Evolutionary conservation across 2,888 invertebrate genomes (phyloP), one percentile per base, ranked within the genome.

Genomic region (Trichopria drosophilae): DNA sequence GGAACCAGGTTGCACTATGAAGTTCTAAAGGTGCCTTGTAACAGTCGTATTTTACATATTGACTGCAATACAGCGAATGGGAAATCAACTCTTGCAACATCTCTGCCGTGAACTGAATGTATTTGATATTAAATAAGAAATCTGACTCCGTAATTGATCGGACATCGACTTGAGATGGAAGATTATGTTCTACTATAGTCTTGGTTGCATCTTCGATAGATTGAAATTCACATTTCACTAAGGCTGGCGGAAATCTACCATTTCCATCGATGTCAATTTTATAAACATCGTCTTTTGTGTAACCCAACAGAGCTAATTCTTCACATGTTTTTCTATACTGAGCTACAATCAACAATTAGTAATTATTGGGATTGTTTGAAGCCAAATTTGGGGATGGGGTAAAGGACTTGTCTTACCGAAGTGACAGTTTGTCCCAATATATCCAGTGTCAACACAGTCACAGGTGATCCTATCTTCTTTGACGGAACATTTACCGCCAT

Each of bases 251-350:
- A 68, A 93, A 90, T 50, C 88, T 84, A 0, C 95, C 95, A 69
- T 93, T 93, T 0, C 95, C 93, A 69, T 96, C 95, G 44, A 95
- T 92, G 69, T 96, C 95, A 63, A 95, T 93, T 35, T 88, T 83
- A 71, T 93, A 95, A 0, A 93, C 92, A 62, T 93, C 93, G 26
- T 93, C 91, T 61, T 90, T 85, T 0, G 89, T 91, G 66, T 90
- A 90, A 0, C 95, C 94, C 12, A 93, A 78, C 6, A 94, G 79
- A 1, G 93, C 93, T 49, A 95, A 73, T 67, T 94, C 94, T 75
- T 95, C 94, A 71, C 95, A 96, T 0, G 94, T 93, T 69, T 92
- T 88, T 58, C 92, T 84, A 69, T 90, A 92, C 51, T 89, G 85
- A 1, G 95, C 93, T 84, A 69, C 23, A 69, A 36, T 53, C 16